Evolutionary conservation across 2,888 invertebrate species (phyloP), one percentile per base, ranked within the genome.

Genomic region (Chymomyza fuscimana): DNA sequence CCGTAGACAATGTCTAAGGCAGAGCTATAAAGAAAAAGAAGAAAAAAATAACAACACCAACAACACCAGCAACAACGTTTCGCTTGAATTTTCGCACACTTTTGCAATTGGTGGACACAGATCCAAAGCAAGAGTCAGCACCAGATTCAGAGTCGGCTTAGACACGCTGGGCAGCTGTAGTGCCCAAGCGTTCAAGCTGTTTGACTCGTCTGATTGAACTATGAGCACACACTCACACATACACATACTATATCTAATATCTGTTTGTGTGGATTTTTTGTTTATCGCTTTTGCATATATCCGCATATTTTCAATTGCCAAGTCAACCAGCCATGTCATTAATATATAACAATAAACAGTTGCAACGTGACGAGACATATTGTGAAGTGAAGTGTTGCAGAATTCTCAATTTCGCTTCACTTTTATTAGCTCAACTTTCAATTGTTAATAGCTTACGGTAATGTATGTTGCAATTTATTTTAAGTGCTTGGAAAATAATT

Each of bases 281-380:
- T 70, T 69, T 74, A 78, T 73, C 76, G 80, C 72, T 68, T 77
- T 70, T 60, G 71, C 72, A 78, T 73, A 79, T 80, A 87, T 87
- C 88, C 88, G 88, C 87, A 88, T 88, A 85, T 87, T 74, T 79
- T 74, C 77, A 76, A 79, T 77, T 74, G 72, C 66, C 56, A 79
- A 77, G 72, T 76, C 84, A 85, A 74, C 76, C 83, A 82, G 81
- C 77, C 82, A 83, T 73, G 80, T 85, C 82, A 85, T 82, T 85
- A 82, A 77, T 76, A 76, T 46, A 64, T 74, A 81, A 64, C 70
- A 77, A 56, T 58, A 70, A 74, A 62, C 67, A 69, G n/a, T 16
- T 22, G 25, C 19, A 22, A 22, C 19, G 56, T 22, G 56, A 19
- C 78, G 80, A 78, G 75, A 77, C 72, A 72, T 61, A 58, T 32